Evolutionary conservation across 2,888 invertebrate species (phyloP).

Genomic region (Apantesis nais): DNA sequence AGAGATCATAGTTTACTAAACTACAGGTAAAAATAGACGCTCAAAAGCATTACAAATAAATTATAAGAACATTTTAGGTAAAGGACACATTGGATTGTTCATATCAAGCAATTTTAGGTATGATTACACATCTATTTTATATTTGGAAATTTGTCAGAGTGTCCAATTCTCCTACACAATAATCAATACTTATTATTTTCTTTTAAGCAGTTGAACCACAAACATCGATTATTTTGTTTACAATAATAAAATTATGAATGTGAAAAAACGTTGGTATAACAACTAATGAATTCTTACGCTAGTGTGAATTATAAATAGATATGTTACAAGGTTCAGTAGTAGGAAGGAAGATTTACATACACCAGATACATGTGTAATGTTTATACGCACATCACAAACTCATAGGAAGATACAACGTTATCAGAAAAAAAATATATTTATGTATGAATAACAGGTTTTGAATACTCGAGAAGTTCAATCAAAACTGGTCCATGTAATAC

Average conservation of each 20-base stretch:
- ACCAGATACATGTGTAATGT: no score
- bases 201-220: neutral
- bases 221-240: neutral
- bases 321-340: constrained; percentile 31
- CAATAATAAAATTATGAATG: neutral
- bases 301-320: constrained; percentile 37
- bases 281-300: constrained; percentile 13
- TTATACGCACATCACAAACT: constrained; percentile 1
- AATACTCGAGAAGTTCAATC: neutral
- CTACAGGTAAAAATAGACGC: constrained; percentile 48
- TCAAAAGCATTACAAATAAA: constrained; percentile 41
- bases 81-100: constrained; percentile 20
- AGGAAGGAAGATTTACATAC: constrained; percentile 3
- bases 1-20: constrained; percentile 32
- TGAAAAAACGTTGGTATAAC: neutral
- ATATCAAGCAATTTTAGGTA: constrained; percentile 6
- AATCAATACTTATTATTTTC: neutral
- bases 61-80: constrained; percentile 18
- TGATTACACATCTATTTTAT: neutral
- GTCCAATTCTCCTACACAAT: no score
- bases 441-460: neutral
- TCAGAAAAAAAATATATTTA: constrained; percentile 1
- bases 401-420: neutral
- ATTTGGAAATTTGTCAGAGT: neutral
- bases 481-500: neutral